These are phyloP conservation scores for Cirrhinus mrigala DNA, from an alignment of 2,797 vertebrate species.

Conservation along the genomic window DNA sequence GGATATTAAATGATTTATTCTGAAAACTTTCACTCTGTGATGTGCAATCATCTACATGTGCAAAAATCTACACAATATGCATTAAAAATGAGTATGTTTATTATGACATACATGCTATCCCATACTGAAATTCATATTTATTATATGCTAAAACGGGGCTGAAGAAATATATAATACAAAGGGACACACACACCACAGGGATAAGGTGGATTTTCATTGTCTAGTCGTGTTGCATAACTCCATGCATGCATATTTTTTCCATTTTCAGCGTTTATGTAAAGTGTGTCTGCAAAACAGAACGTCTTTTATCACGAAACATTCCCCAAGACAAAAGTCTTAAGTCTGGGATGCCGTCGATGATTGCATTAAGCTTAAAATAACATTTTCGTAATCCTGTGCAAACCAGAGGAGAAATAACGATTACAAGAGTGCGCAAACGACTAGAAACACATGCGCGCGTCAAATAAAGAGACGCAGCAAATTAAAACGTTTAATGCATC, in stretches of 20 bases:
- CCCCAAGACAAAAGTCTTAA: background rate
- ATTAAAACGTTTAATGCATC: background rate
- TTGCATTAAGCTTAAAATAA: constrained; percentile 31
- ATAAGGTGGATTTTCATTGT: background rate
- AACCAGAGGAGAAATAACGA: background rate
- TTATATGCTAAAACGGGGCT: background rate
- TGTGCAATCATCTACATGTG: background rate
- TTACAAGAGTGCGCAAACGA: background rate
- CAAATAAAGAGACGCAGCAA: background rate
- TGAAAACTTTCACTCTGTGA: background rate
- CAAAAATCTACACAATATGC: background rate
- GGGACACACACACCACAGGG: background rate
- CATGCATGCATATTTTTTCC: constrained; percentile 11
- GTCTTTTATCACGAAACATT: constrained; percentile 9
- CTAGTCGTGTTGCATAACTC: constrained; percentile 13
- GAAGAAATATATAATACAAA: background rate
- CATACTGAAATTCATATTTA: background rate
- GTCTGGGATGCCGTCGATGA: constrained; percentile 6
- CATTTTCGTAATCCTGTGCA: constrained; percentile 1
- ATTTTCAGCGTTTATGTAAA: constrained; percentile 8
- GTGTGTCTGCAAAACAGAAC: background rate
- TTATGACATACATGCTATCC: background rate
- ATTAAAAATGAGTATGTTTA: background rate
- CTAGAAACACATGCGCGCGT: background rate
- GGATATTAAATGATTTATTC: background rate